A percentile compares a stretch with the other conserved stretches of the same genome.
phyloP scores from a whole-genome alignment of 2,797 vertebrate genomes.

The Cossypha dichroa region DNA sequence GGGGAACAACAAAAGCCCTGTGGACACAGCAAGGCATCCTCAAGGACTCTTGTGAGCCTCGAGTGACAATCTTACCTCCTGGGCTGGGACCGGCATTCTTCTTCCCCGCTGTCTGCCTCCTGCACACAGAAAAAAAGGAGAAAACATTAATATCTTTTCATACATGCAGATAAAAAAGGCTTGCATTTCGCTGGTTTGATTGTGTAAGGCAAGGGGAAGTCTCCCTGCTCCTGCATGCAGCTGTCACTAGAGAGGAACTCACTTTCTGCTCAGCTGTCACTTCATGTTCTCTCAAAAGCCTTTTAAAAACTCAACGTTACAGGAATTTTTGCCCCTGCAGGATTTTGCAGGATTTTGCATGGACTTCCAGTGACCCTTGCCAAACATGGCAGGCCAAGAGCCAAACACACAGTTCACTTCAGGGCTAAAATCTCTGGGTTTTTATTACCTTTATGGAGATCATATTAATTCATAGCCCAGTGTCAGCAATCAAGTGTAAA shows the following conservation, averaged over 20 bases:
- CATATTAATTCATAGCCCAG: not conserved
- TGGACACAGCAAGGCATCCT: not conserved
- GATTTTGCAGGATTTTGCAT: not conserved
- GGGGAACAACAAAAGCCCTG: accelerated
- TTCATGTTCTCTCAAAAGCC: not conserved
- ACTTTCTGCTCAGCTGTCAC: constrained; percentile 25
- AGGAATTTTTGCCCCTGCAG: not conserved
- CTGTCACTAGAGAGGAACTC: constrained; percentile 16
- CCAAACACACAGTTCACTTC: not conserved
- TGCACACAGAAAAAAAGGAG: constrained; percentile 60
- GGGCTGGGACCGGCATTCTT: constrained; percentile 90
- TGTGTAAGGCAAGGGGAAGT: not conserved
- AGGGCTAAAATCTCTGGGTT: not conserved
- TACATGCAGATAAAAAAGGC: not conserved
- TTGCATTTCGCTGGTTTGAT: not conserved
- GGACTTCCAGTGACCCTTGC: not conserved
- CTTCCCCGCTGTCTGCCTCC: constrained; percentile 95
- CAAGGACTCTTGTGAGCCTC: not conserved
- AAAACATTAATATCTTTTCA: not conserved
- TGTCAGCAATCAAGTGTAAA: not conserved
- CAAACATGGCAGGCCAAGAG: not conserved
- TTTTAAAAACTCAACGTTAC: not conserved
- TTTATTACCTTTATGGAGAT: not conserved
- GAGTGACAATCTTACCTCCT: constrained; percentile 85
- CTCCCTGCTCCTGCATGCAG: not conserved